A percentile compares a stretch with the other conserved stretches of the same genome.
Evolutionary conservation across 2,113 vertebrate species (phyloP).

Genomic region (Callocephalon fimbriatum): DNA sequence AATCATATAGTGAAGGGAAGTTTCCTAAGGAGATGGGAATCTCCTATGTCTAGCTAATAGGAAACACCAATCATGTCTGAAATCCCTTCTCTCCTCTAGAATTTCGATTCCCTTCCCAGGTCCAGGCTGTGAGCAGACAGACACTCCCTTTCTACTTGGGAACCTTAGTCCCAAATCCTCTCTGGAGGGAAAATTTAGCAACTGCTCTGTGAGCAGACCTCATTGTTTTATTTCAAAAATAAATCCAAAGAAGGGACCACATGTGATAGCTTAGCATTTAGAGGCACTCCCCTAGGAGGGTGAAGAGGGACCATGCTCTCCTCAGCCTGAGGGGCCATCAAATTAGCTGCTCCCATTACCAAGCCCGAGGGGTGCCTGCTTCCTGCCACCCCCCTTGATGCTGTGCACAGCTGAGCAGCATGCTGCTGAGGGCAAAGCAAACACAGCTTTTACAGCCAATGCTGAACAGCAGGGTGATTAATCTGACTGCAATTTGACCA

Average conservation of each 20-base stretch:
- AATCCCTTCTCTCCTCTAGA: background rate
- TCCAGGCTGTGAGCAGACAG: background rate
- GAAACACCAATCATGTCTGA: constrained; percentile 12
- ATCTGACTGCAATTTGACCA: background rate
- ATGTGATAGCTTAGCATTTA: constrained; percentile 33
- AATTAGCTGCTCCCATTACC: background rate
- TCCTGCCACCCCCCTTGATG: background rate
- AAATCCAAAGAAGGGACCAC: constrained; percentile 8
- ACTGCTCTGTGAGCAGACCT: constrained; percentile 10
- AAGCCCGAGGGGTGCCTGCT: fast-evolving
- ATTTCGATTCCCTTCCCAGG: background rate
- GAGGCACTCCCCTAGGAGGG: background rate
- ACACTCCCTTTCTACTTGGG: background rate
- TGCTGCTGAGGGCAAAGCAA: background rate
- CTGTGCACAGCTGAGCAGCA: fast-evolving
- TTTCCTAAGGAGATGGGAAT: background rate
- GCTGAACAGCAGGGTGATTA: background rate
- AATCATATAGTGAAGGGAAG: background rate
- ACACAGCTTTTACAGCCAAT: background rate
- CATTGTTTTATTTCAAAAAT: constrained; percentile 48
- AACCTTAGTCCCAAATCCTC: background rate
- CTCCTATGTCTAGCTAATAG: background rate
- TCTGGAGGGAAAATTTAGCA: background rate
- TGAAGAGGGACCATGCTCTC: background rate
- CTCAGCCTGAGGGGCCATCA: constrained; percentile 54